Evolutionary conservation across 2,797 vertebrate genomes (phyloP), one percentile per base, ranked within the genome.

Genomic region (Zenarchopterus dispar): DNA sequence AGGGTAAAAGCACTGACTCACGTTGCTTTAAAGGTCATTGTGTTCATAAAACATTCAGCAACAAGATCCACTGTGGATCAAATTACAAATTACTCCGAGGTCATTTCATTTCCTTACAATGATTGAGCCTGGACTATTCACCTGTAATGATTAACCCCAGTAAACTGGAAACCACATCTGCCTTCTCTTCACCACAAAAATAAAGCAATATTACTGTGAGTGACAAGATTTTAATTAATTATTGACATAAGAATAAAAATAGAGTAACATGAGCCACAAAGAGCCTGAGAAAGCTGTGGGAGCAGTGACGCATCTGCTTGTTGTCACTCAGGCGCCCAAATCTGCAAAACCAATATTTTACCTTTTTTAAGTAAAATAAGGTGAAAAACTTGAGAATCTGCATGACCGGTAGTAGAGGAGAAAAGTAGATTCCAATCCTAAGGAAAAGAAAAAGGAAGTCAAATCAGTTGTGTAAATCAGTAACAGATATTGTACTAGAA

Each of bases 391-490:
- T 92, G 42, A 97, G 78, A 43, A 94, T 95, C 90, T 99, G 97
- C 67, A 99, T 96, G 73, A 89, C 89, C 21, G 98, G 97, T 68
- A 99, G 91, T 65, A 99, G 88, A 62, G 97, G 98, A 53, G 96
- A 94, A 82, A 98, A 99, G 88, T 97, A 97, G 74, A 97, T 95
- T 48, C 97, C 97, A 8, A 97, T 95, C 98, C 98, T 99, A 33
- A 68, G 17, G 26, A 77, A 44, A 78, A 60, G 69, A 80, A 6
- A 43, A 36, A 4, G 43, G 16, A 13, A 47, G 8, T 0, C 2
- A 9, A 9, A 21, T 8, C 18, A 21, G 6, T 4, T 1, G 17
- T 42, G 5, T 13, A 6, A 16, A 39, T 54, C 33, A 36, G 10
- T 36, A 36, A 36, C 33, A 36, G 33, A 36, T 36, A 11, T 36